phyloP scores from a whole-genome alignment of 2,888 invertebrate species.

The Parnassius smintheus region DNA sequence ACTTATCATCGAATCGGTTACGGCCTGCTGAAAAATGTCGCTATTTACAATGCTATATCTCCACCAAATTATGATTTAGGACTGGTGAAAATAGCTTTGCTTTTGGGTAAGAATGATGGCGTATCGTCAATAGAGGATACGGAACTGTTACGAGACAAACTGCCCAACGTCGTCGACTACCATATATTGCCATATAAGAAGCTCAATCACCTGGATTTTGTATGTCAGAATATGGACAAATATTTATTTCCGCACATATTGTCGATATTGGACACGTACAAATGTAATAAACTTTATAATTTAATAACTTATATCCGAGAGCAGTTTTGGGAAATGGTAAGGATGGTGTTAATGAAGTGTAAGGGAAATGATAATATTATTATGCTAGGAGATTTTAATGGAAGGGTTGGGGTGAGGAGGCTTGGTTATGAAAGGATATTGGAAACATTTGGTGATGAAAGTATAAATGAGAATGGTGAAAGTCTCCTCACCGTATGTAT shows the following conservation, averaged over 20 bases:
- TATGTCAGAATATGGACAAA: conserved; percentile 32
- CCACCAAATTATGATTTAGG: conserved; percentile 42
- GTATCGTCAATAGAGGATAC: conserved; percentile 36
- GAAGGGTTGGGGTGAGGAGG: no score
- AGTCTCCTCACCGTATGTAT: no score
- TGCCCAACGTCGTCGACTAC: conserved; percentile 39
- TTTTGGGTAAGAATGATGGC: conserved; percentile 38
- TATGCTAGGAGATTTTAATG: no score
- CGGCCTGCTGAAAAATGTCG: conserved; percentile 38
- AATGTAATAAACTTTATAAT: neutral
- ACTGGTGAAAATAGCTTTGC: conserved; percentile 35
- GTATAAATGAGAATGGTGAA: no score
- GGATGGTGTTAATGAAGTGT: no score
- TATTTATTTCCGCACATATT: conserved; percentile 38
- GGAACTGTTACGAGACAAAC: conserved; percentile 26
- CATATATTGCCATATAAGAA: conserved; percentile 26
- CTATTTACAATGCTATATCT: conserved; percentile 33
- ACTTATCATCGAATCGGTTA: no score
- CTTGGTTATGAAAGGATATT: no score
- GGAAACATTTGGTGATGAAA: no score
- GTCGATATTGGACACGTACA: conserved; percentile 30
- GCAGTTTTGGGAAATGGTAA: no score
- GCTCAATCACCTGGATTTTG: conserved; percentile 40
- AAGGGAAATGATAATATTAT: no score
- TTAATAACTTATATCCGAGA: no score